These are phyloP conservation scores for Notodonta dromedarius DNA, from an alignment of 2,888 invertebrate species.

Conservation along the genomic window DNA sequence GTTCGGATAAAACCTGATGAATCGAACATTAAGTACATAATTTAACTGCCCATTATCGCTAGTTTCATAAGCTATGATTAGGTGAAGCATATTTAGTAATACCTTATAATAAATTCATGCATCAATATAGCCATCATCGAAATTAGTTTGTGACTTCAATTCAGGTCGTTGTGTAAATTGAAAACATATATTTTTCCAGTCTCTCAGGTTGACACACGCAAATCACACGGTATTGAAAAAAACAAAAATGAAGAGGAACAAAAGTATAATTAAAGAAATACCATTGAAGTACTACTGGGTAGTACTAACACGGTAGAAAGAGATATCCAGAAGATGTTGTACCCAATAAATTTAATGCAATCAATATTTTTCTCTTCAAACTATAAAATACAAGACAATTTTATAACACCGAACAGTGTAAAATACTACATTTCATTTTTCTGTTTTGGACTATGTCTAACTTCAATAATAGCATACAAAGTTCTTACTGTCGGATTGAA, in stretches of 20 bases:
- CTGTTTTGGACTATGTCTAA: not conserved
- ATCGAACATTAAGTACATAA: too few species aligned
- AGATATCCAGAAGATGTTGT: slow-evolving; percentile 20
- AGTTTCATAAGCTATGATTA: too few species aligned
- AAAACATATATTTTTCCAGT: too few species aligned
- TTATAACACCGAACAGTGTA: slow-evolving; percentile 20
- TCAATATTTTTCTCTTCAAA: slow-evolving; percentile 22
- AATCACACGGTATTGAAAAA: not conserved
- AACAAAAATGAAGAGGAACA: slow-evolving; percentile 1
- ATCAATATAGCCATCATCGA: too few species aligned
- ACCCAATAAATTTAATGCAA: slow-evolving; percentile 21
- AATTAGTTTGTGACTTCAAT: too few species aligned
- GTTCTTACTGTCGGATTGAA: not conserved
- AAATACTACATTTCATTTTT: not conserved
- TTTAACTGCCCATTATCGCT: too few species aligned
- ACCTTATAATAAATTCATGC: too few species aligned
- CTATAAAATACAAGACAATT: slow-evolving; percentile 18
- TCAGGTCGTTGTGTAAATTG: too few species aligned
- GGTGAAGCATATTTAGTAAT: too few species aligned
- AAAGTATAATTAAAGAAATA: slow-evolving; percentile 2
- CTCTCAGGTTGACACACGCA: too few species aligned
- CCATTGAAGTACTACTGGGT: slow-evolving; percentile 14
- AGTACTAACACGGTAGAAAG: slow-evolving; percentile 27
- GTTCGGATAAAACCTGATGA: too few species aligned
- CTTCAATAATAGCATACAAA: not conserved